Base-by-base conservation (phyloP, 2,113 vertebrate species). In the Platycercus adscitus region DNA sequence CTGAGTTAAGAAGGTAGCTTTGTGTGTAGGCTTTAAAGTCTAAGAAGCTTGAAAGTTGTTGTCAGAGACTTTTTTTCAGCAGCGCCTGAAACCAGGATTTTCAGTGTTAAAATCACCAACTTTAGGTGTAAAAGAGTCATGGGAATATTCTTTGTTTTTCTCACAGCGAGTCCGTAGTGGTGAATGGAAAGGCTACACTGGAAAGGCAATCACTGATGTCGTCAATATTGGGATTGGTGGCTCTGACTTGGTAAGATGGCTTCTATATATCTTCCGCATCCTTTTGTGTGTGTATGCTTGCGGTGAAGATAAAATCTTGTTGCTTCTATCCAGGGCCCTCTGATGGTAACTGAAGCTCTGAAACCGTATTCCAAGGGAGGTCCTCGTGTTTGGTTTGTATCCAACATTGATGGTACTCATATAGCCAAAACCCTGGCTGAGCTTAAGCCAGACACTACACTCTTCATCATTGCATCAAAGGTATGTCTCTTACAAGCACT, bases 401-500 rank as follows among this genome's bases (percentile, higher is more conserved):
- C 99, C 65, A 99, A 99, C 97, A 99, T 99, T 4, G 99, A 99
- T 41, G 99, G 99, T 10, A 99, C 99, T 17, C 99, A 99, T 92
- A 98, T 99, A 79, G 97, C 99, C 94, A 99, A 99, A 98, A 99
- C 99, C 9, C 95, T 99, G 96, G 98, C 99, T 39, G 94, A 97
- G 44, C 98, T 99, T 64, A 98, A 99, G 33, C 98, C 99, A 0
- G 99, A 99, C 94, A 98, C 99, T 6, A 98, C 98, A 0, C 98
- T 99, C 89, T 99, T 99, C 97, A 99, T 99, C 93, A 96, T 99
- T 10, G 99, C 99, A 33, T 99, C 99, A 52, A 99, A 99, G 99
- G 99, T 99, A 96, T 0, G 70, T 71, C n/a, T 65, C 9, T 29
- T 19, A n/a, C 20, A 33, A 25, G 49, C n/a, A 6, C 39, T 56